These are phyloP conservation scores for Simalia tracyae DNA, from an alignment of 2,797 vertebrate species.

Conservation along the genomic window DNA sequence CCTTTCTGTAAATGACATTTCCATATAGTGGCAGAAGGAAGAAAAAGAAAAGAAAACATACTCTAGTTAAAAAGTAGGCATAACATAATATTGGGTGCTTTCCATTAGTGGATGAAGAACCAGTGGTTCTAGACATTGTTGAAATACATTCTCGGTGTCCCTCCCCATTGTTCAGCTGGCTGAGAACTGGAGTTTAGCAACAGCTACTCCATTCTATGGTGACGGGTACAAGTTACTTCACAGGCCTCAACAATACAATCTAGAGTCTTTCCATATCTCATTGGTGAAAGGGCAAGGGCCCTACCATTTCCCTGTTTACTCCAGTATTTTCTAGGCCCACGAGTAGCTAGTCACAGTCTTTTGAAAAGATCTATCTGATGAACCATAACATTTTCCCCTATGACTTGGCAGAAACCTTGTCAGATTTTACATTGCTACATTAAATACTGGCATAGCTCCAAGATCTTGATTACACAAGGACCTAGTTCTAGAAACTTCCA, in stretches of 20 bases:
- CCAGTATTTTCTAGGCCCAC: neutral
- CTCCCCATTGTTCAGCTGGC: neutral
- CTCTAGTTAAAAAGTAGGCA: constrained; percentile 21
- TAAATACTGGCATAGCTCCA: neutral
- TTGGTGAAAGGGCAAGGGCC: neutral
- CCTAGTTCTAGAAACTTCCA: neutral
- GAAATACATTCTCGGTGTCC: neutral
- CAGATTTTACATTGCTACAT: neutral
- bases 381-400: neutral
- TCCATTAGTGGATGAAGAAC: neutral
- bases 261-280: neutral
- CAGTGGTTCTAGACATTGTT: neutral
- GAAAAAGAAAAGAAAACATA: neutral
- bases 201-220: neutral
- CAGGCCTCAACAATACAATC: neutral
- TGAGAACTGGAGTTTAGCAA: neutral
- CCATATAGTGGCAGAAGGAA: neutral
- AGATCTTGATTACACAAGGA: neutral
- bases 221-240: neutral
- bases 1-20: constrained; percentile 42
- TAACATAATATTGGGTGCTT: neutral
- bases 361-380: neutral
- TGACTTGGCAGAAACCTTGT: neutral
- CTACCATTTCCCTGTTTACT: neutral
- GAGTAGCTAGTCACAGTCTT: neutral